Evolutionary conservation across 2,797 vertebrate genomes (phyloP).

Genomic region (Cercopithecus diana): DNA sequence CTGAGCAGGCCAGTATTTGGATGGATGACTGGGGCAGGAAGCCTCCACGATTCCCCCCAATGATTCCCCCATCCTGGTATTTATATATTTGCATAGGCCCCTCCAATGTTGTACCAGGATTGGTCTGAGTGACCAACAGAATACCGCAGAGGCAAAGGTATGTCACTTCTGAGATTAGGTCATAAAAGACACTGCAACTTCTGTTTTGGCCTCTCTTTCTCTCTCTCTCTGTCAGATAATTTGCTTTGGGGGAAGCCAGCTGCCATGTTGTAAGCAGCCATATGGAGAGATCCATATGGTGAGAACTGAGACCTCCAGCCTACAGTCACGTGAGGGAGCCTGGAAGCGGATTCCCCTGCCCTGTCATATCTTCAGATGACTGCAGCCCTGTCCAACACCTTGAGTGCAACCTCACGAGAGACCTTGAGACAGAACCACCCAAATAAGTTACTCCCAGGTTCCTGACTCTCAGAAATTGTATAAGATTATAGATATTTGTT

Average conservation of each 20-base stretch:
- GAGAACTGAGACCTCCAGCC: not conserved
- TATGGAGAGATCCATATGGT: rapidly evolving
- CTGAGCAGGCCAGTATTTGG: not conserved
- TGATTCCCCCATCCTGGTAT: rapidly evolving
- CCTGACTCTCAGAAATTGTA: not conserved
- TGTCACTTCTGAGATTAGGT: not conserved
- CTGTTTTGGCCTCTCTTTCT: not conserved
- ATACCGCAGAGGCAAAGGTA: not conserved
- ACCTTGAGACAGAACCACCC: not conserved
- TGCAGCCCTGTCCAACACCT: not conserved
- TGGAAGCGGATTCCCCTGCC: not conserved
- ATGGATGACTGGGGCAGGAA: not conserved
- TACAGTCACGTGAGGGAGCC: not conserved
- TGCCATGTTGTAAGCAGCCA: not conserved
- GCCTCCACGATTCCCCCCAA: not conserved
- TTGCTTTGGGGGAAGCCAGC: not conserved
- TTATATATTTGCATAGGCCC: not conserved
- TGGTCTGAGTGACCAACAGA: not conserved
- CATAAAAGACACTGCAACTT: not conserved
- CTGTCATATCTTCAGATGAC: not conserved
- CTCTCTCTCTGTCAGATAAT: not conserved
- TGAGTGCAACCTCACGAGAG: not conserved
- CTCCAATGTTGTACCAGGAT: too few species aligned
- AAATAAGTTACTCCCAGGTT: not conserved
- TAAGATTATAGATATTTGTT: not conserved